phyloP scores from a whole-genome alignment of 2,797 vertebrate species.

The Tadarida brasiliensis region DNA sequence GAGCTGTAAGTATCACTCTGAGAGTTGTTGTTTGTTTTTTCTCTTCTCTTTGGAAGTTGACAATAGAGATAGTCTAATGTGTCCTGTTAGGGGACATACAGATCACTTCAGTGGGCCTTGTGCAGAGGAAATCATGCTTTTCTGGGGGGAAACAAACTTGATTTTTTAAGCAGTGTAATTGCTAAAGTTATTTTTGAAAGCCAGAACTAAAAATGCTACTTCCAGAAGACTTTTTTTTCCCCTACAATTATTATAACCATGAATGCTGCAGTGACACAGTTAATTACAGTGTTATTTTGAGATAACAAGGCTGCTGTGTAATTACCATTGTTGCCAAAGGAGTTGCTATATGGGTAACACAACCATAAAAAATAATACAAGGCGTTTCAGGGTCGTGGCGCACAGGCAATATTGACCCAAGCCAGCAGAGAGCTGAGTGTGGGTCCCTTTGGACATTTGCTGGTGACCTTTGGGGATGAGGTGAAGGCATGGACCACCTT shows the following conservation, averaged over 20 bases:
- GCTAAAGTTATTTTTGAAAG: slow-evolving; percentile 82
- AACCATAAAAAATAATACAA: slow-evolving; percentile 67
- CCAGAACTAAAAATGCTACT: slow-evolving; percentile 79
- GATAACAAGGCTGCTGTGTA: slow-evolving; percentile 84
- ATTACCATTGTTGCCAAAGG: slow-evolving; percentile 84
- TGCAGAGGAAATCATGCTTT: slow-evolving; percentile 8
- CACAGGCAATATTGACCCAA: background rate
- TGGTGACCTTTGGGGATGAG: background rate
- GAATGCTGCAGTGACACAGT: slow-evolving; percentile 82
- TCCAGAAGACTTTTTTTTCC: slow-evolving; percentile 71
- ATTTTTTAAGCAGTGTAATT: slow-evolving; percentile 56
- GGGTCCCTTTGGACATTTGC: background rate
- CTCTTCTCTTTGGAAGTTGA: background rate
- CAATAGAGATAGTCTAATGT: background rate
- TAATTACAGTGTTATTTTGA: slow-evolving; percentile 85
- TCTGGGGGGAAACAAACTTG: background rate
- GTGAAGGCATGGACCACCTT: background rate
- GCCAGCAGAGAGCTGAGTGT: background rate
- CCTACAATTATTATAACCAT: slow-evolving; percentile 83
- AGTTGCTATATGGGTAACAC: slow-evolving; percentile 71
- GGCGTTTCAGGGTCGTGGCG: background rate
- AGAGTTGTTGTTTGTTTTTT: slow-evolving; percentile 14
- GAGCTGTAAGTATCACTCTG: slow-evolving; percentile 95
- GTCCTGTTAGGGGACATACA: background rate
- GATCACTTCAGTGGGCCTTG: slow-evolving; percentile 34